phyloP scores from a whole-genome alignment of 30 jellyfish, hydroid and myxozoan species.

The Turritopsis rubra region DNA sequence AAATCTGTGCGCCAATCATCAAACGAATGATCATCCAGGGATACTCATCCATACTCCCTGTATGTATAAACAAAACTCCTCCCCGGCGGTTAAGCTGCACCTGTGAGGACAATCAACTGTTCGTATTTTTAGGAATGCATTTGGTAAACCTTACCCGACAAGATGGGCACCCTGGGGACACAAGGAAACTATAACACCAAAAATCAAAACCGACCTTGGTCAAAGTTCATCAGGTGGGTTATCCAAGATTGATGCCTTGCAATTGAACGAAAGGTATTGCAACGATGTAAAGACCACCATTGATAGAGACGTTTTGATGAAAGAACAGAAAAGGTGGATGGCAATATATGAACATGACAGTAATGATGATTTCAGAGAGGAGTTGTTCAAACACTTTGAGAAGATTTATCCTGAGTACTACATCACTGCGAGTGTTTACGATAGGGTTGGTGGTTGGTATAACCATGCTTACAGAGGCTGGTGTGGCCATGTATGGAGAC shows the following conservation, averaged over 20 bases:
- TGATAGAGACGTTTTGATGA: background rate
- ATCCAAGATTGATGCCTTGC: background rate
- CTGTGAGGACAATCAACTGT: too few relatives aligned
- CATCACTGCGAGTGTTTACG: background rate
- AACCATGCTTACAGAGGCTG: background rate
- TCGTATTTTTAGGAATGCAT: background rate
- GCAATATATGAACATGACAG: background rate
- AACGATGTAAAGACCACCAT: background rate
- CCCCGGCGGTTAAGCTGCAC: too few relatives aligned
- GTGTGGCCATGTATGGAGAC: background rate
- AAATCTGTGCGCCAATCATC: too few relatives aligned
- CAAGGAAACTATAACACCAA: background rate
- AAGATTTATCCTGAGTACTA: background rate
- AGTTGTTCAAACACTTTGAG: background rate
- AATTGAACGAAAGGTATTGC: background rate
- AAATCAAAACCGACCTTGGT: background rate
- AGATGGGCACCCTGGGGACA: background rate
- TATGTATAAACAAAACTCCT: too few relatives aligned
- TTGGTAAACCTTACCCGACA: background rate
- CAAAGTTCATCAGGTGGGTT: background rate
- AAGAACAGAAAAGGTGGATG: background rate
- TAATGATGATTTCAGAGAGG: background rate
- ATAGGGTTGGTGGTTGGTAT: background rate
- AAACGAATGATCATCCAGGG: too few relatives aligned
- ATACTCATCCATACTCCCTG: too few relatives aligned